These are phyloP conservation scores for Gallinago undulata DNA, from an alignment of 2,113 vertebrate species.

Conservation along the genomic window DNA sequence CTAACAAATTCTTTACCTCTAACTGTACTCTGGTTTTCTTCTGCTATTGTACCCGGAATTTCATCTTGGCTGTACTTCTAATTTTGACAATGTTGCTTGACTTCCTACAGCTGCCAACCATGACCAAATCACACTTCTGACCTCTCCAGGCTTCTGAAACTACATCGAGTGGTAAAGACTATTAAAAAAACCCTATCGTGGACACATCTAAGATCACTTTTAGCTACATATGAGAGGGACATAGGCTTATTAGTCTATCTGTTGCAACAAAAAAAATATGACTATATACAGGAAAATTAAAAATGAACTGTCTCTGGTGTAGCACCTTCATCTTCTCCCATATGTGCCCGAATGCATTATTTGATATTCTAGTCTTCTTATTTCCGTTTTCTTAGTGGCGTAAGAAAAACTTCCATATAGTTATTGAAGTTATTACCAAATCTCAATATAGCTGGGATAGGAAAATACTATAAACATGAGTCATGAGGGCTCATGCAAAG, in stretches of 20 bases:
- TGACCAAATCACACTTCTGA: not conserved
- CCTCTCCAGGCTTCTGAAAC: not conserved
- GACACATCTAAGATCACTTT: not conserved
- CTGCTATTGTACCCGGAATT: not conserved
- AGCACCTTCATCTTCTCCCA: not conserved
- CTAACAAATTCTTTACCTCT: not conserved
- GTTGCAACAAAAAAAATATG: not conserved
- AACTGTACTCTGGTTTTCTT: not conserved
- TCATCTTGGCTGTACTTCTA: not conserved
- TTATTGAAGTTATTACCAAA: not conserved
- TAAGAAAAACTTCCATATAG: not conserved
- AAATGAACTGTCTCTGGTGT: not conserved
- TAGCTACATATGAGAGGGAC: not conserved
- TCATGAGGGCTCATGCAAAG: not conserved
- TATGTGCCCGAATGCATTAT: not conserved
- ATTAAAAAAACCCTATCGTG: fast-evolving
- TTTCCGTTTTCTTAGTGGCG: not conserved
- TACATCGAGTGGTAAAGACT: not conserved
- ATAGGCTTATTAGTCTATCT: not conserved
- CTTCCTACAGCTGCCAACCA: not conserved
- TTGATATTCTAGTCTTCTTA: not conserved
- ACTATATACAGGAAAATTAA: not conserved
- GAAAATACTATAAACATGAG: not conserved
- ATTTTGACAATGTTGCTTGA: not conserved
- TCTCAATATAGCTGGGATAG: not conserved